These are phyloP conservation scores for Aphelinus certus DNA, from an alignment of 1,140 invertebrate species.

Conservation along the genomic window DNA sequence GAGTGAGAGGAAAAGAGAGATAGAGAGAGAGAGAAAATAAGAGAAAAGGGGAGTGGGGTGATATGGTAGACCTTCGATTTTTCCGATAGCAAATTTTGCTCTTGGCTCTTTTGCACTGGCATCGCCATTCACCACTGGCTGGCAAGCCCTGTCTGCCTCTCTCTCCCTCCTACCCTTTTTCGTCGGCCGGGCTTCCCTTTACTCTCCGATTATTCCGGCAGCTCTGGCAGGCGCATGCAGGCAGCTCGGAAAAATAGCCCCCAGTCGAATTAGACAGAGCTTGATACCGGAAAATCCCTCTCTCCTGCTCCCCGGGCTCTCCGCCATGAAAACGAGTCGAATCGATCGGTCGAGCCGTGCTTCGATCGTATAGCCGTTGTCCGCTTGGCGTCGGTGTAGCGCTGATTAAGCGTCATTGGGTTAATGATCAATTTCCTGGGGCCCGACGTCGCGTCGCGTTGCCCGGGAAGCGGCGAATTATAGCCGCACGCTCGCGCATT, in stretches of 20 bases:
- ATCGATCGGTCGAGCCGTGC: too few species aligned
- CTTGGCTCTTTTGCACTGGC: conserved; percentile 23
- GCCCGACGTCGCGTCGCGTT: neutral
- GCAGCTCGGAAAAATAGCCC: conserved; percentile 18
- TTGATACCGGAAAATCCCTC: conserved; percentile 22
- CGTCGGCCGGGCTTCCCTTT: conserved; percentile 18
- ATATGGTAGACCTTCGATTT: conserved; percentile 36
- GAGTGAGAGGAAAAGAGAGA: conserved; percentile 16
- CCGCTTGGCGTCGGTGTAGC: neutral
- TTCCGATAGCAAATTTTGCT: conserved; percentile 38
- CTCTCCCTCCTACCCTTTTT: conserved; percentile 42
- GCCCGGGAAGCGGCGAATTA: neutral
- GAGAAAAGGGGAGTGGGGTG: conserved; percentile 30
- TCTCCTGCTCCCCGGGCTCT: neutral
- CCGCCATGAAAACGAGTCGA: too few species aligned
- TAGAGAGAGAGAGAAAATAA: conserved; percentile 37
- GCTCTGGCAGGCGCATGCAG: neutral
- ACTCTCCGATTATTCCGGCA: conserved; percentile 23
- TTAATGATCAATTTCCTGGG: conserved; percentile 9
- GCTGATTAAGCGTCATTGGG: conserved; percentile 13
- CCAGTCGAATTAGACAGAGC: conserved; percentile 27
- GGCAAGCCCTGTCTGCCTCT: conserved; percentile 37
- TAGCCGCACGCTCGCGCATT: neutral
- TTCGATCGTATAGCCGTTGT: too few species aligned
- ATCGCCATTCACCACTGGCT: too few species aligned